Conservation (phyloP, 1,140 invertebrate genomes). For the Prorops nasuta region DNA sequence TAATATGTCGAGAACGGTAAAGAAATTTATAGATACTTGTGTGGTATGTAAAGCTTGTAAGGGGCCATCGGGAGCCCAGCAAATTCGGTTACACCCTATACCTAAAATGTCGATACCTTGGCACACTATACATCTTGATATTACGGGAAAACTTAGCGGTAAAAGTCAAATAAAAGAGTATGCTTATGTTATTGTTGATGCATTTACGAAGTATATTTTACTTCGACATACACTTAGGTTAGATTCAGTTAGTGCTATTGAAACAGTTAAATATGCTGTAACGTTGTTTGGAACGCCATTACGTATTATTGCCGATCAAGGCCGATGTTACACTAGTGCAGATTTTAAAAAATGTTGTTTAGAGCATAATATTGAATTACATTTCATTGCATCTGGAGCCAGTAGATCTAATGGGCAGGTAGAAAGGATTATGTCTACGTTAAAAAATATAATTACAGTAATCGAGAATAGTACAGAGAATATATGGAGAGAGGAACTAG, state of each 20-base stretch:
- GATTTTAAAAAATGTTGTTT: slow-evolving; percentile 34
- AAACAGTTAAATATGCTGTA: slow-evolving; percentile 8
- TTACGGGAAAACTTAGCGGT: slow-evolving; percentile 22
- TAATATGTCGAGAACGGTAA: slow-evolving; percentile 22
- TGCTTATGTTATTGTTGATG: slow-evolving; percentile 36
- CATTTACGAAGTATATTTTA: slow-evolving; percentile 27
- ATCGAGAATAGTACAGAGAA: slow-evolving; percentile 15
- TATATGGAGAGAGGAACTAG: not conserved
- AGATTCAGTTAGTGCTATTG: slow-evolving; percentile 3
- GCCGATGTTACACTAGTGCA: slow-evolving; percentile 33
- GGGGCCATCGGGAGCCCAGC: slow-evolving; percentile 17
- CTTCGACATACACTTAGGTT: slow-evolving; percentile 6
- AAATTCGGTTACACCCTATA: slow-evolving; percentile 29
- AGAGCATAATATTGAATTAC: slow-evolving; percentile 12
- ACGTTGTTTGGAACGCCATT: slow-evolving; percentile 29
- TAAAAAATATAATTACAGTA: slow-evolving; percentile 34
- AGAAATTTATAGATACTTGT: slow-evolving; percentile 26
- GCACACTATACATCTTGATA: slow-evolving; percentile 34
- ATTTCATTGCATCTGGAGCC: slow-evolving; percentile 11
- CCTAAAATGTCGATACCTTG: slow-evolving; percentile 30
- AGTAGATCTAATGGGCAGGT: slow-evolving; percentile 23
- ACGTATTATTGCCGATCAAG: slow-evolving; percentile 36
- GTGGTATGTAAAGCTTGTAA: slow-evolving; percentile 23
- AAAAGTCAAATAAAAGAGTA: slow-evolving; percentile 20
- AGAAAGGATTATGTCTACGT: slow-evolving; percentile 33